Conservation (phyloP, 2,113 vertebrate genomes). For the Cavia aperea region DNA sequence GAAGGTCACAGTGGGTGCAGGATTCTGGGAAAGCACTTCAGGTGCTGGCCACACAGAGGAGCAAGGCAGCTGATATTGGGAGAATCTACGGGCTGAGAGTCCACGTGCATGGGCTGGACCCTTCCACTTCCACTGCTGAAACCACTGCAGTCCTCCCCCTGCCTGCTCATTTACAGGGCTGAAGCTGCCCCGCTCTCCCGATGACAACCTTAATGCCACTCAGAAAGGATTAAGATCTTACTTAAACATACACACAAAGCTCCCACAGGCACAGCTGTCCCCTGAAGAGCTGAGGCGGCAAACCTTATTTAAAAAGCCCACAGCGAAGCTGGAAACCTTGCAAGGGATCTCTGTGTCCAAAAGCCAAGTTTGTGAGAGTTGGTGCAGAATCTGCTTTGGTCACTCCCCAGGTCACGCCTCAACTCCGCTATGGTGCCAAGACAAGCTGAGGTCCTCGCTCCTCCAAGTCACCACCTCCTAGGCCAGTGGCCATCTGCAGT, state of each 20-base stretch:
- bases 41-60: background rate
- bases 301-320: conserved; percentile 39
- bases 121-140: background rate
- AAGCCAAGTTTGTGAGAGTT: background rate
- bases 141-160: background rate
- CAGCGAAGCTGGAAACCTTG: conserved; percentile 4
- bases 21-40: background rate
- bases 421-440: fast-evolving
- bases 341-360: background rate
- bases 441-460: background rate
- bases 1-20: background rate
- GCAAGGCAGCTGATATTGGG: background rate
- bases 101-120: background rate
- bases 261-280: conserved; percentile 55
- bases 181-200: background rate
- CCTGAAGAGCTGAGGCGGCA: conserved; percentile 52
- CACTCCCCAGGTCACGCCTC: background rate
- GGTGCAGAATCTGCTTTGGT: background rate
- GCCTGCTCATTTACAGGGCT: conserved; percentile 41
- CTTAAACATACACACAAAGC: conserved; percentile 57
- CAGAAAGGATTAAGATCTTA: conserved; percentile 70
- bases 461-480: background rate
- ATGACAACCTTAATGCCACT: conserved; percentile 62
- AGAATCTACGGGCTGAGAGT: background rate
- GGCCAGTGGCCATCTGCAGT: background rate